Conservation (phyloP, 2,113 vertebrate genomes). For the Tricholaema leucomelas region DNA sequence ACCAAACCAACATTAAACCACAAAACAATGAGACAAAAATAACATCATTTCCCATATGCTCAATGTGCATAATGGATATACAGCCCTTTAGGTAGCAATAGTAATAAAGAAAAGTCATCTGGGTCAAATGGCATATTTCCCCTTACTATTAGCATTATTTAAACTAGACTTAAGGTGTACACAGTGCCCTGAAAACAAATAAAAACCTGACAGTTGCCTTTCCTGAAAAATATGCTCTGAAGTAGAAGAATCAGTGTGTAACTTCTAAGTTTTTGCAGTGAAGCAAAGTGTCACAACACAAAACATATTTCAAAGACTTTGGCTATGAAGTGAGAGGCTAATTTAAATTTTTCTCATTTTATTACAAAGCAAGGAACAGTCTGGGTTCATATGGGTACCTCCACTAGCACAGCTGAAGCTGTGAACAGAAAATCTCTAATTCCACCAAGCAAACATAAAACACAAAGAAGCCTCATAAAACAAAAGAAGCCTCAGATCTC, state of each 20-base stretch:
- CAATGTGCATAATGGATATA: conserved; percentile 9
- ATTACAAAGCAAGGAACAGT: background rate
- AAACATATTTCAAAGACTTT: background rate
- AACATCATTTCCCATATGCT: conserved; percentile 38
- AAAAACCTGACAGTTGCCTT: background rate
- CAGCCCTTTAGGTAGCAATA: conserved; percentile 47
- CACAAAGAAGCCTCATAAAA: conserved; percentile 1
- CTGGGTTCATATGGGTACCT: background rate
- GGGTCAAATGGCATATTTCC: conserved; percentile 52
- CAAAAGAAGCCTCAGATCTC: background rate
- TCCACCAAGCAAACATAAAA: background rate
- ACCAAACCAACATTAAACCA: conserved; percentile 42
- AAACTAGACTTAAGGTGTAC: conserved; percentile 12
- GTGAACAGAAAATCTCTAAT: background rate
- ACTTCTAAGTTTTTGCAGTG: background rate
- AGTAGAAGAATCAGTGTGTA: background rate
- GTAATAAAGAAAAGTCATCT: conserved; percentile 51
- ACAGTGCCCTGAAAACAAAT: background rate
- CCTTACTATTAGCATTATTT: conserved; percentile 50
- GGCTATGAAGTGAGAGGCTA: background rate
- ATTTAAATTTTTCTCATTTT: background rate
- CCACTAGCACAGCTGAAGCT: background rate
- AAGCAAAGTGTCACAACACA: background rate
- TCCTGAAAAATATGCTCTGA: background rate
- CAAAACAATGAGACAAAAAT: conserved; percentile 24